These are phyloP conservation scores for Nematopogon swammerdamellus DNA, from an alignment of 2,888 invertebrate genomes.

Conservation along the genomic window DNA sequence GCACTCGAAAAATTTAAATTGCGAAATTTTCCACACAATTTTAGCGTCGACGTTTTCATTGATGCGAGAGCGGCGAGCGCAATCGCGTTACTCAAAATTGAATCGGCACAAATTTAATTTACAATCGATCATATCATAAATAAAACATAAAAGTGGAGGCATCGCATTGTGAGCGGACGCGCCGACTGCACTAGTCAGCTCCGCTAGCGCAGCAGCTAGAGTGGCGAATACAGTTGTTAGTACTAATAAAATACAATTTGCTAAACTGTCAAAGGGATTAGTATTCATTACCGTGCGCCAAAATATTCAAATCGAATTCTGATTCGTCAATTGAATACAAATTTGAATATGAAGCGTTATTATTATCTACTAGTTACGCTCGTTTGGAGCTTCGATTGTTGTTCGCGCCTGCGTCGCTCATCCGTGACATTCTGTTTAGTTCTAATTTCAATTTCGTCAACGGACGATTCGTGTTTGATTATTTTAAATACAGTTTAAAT, in stretches of 20 bases:
- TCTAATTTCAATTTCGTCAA: too few relatives aligned
- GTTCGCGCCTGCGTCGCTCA: background rate
- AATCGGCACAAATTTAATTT: slow-evolving; percentile 31
- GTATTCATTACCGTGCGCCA: slow-evolving; percentile 33
- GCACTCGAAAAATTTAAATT: background rate
- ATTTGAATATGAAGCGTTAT: slow-evolving; percentile 8
- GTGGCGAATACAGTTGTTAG: background rate
- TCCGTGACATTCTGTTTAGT: background rate
- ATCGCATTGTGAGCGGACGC: background rate
- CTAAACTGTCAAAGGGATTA: slow-evolving; percentile 38
- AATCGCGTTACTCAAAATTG: slow-evolving; percentile 5
- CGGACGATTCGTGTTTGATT: too few relatives aligned
- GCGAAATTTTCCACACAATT: slow-evolving; percentile 1
- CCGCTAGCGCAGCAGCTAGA: too few relatives aligned
- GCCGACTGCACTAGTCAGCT: background rate
- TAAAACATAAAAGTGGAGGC: slow-evolving; percentile 30
- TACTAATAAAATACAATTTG: slow-evolving; percentile 34
- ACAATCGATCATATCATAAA: slow-evolving; percentile 32
- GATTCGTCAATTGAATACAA: slow-evolving; percentile 35
- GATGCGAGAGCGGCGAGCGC: slow-evolving; percentile 2
- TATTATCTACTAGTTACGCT: background rate
- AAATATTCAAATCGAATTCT: slow-evolving; percentile 49
- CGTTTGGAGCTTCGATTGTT: background rate
- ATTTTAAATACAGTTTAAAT: too few relatives aligned
- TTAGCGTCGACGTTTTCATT: slow-evolving; percentile 2